Evolutionary conservation across 2,797 vertebrate genomes (phyloP), one percentile per base, ranked within the genome.

Genomic region (Anguilla marmorata): DNA sequence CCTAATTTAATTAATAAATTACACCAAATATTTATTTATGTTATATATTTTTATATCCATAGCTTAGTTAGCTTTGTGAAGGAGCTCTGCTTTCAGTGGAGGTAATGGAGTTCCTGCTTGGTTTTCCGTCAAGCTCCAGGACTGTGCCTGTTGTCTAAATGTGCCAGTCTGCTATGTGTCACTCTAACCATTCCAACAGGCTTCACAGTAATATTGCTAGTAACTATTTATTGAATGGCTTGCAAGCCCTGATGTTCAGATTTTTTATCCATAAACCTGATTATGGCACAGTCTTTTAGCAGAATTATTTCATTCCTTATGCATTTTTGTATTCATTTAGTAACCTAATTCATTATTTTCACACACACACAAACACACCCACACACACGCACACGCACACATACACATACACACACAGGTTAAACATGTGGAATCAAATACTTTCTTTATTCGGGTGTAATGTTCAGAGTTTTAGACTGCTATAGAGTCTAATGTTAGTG

Each of bases 181-280:
- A 50, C 72, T 86, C 56, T 84, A 56, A 86, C 85, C 74, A 37
- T 50, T 89, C 88, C 85, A 72, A 79, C 52, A 89, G 76, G 86
- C 85, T 92, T 89, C 90, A 86, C 84, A 90, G 89, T 89, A 66
- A 37, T 91, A 91, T 91, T 90, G 89, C 87, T 90, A 89, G 89
- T 91, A 91, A 89, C 45, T 21, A 76, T 87, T 85, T 89, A 87
- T 85, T 85, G 88, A 79, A 87, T 85, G 69, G 60, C 85, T 50
- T 87, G 84, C 69, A 88, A 90, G 88, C 86, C 91, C 85, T 87
- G 88, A 63, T 85, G n/a, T 85, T 85, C 66, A 52, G 9, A 60
- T 52, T 56, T 45, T 48, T 58, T 69, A n/a, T 88, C 33, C 76
- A 80, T 21, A 88, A 86, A 60, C 1, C 69, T 86, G 58, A 54